Conservation (phyloP, 2,888 invertebrate genomes). For the Euplexia lucipara region DNA sequence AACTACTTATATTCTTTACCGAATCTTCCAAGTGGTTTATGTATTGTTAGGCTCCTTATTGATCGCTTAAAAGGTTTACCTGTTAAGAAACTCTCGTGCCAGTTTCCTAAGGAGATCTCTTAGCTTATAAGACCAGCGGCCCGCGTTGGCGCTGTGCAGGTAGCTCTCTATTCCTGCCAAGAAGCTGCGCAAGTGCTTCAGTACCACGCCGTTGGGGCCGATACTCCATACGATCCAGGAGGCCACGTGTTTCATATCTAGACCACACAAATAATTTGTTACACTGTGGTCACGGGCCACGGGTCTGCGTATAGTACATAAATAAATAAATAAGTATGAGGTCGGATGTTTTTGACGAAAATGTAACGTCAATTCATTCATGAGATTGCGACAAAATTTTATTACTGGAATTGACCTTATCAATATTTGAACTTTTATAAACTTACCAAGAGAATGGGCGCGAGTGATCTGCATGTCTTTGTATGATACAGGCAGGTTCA, state of each 20-base stretch:
- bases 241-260: constrained; percentile 88
- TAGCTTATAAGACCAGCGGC: constrained; percentile 94
- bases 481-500: constrained; percentile 95
- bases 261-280: constrained; percentile 27
- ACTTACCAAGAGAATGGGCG: constrained; percentile 87
- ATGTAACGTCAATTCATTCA: too few species aligned
- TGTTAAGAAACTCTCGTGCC: constrained; percentile 92
- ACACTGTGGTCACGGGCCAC: constrained; percentile 7
- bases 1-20: background rate
- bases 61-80: constrained; percentile 74
- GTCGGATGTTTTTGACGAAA: too few species aligned
- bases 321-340: constrained; percentile 8
- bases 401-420: background rate
- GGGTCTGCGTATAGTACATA: too few species aligned
- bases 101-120: constrained; percentile 93
- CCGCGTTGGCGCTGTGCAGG: constrained; percentile 97
- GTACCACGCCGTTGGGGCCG: constrained; percentile 92
- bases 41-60: background rate
- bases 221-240: constrained; percentile 92
- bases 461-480: constrained; percentile 92
- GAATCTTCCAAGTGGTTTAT: constrained; percentile 8
- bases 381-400: too few species aligned
- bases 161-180: constrained; percentile 96
- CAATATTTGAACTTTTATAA: background rate
- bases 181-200: constrained; percentile 94